These are phyloP conservation scores for Thalassophryne amazonica DNA, from an alignment of 2,797 vertebrate genomes.

Conservation along the genomic window DNA sequence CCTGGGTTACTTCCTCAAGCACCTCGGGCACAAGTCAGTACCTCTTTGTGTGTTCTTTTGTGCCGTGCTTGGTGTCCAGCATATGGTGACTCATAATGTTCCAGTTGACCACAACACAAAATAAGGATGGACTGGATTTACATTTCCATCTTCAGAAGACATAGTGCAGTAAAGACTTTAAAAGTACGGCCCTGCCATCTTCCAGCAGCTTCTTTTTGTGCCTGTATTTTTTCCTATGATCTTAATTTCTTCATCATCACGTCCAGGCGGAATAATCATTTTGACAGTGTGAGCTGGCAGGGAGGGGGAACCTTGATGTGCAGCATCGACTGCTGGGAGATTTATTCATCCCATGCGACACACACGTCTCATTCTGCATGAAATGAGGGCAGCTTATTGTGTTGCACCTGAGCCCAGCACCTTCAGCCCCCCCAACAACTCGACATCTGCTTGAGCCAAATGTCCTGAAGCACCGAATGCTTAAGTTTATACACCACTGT, in stretches of 20 bases:
- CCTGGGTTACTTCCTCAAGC: conserved; percentile 97
- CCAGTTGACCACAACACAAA: too few relatives aligned
- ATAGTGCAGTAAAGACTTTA: conserved; percentile 9
- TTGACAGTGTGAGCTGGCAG: conserved; percentile 52
- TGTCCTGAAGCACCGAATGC: conserved; percentile 6
- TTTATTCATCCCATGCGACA: conserved; percentile 54
- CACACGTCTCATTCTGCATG: conserved; percentile 6
- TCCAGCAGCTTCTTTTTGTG: conserved; percentile 35
- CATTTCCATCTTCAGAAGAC: not conserved
- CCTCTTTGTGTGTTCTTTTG: not conserved
- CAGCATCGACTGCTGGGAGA: conserved; percentile 62
- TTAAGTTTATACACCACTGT: not conserved
- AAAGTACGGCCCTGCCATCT: conserved; percentile 19
- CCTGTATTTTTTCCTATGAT: conserved; percentile 8
- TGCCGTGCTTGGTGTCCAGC: not conserved
- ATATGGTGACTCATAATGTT: not conserved
- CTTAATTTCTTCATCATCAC: conserved; percentile 50
- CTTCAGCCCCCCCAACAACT: conserved; percentile 23
- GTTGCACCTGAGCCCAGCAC: conserved; percentile 51
- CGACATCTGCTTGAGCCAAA: conserved; percentile 34
- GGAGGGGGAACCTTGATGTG: conserved; percentile 49
- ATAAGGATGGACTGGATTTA: not conserved
- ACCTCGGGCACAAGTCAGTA: conserved; percentile 98
- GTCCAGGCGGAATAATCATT: conserved; percentile 59
- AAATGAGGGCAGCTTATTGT: conserved; percentile 19